Conservation (phyloP, 2,797 vertebrate species). For the Coregonus sp. region DNA sequence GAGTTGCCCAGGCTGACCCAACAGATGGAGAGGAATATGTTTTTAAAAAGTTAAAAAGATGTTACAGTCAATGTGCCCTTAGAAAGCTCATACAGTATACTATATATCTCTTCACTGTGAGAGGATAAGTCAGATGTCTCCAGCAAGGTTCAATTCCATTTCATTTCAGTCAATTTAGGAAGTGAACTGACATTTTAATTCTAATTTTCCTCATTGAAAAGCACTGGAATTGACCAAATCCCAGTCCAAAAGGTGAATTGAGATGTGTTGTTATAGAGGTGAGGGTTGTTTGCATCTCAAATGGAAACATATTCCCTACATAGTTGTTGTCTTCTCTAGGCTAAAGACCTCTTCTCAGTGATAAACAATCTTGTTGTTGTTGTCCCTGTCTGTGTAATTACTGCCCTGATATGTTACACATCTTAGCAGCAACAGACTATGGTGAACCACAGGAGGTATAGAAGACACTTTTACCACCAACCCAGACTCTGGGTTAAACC, state of each 20-base stretch:
- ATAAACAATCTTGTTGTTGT: slow-evolving; percentile 35
- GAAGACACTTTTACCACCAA: slow-evolving; percentile 37
- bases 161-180: too few relatives aligned
- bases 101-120: neutral
- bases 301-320: neutral
- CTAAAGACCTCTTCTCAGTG: slow-evolving; percentile 16
- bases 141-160: neutral
- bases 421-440: slow-evolving; percentile 48
- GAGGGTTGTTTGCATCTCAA: slow-evolving; percentile 3
- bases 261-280: too few relatives aligned
- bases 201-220: too few relatives aligned
- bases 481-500: neutral
- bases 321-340: neutral
- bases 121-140: slow-evolving; percentile 6
- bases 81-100: too few relatives aligned
- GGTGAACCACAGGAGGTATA: slow-evolving; percentile 42
- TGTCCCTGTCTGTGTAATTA: slow-evolving; percentile 55
- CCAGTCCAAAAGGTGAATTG: too few relatives aligned
- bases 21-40: slow-evolving; percentile 39
- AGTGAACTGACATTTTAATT: too few relatives aligned
- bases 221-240: too few relatives aligned
- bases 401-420: slow-evolving; percentile 27
- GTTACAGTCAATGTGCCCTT: neutral
- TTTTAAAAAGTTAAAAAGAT: slow-evolving; percentile 41
- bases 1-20: slow-evolving; percentile 60